Conservation (phyloP, 92 coral and sea anemone species). For the Bergia sp. region DNA sequence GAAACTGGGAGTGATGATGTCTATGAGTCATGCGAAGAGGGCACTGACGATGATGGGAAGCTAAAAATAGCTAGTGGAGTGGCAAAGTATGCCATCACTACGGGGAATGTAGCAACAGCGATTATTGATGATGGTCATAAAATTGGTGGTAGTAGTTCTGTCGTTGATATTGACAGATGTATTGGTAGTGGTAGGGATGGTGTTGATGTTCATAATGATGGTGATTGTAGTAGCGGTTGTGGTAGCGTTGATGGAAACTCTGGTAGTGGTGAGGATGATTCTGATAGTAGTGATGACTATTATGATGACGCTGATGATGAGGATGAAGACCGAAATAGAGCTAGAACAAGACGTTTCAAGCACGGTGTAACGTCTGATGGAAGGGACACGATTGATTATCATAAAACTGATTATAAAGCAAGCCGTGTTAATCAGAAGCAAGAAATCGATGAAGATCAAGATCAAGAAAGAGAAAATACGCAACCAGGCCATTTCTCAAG, state of each 20-base stretch:
- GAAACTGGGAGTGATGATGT: constrained; percentile 4
- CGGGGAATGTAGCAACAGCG: background rate
- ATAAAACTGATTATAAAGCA: background rate
- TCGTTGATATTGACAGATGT: background rate
- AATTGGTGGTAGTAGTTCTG: background rate
- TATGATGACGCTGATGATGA: background rate
- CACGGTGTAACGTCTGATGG: background rate
- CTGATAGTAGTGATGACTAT: background rate
- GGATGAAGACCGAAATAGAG: background rate
- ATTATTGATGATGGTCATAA: background rate
- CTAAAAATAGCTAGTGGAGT: background rate
- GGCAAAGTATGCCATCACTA: background rate
- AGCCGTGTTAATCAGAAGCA: background rate
- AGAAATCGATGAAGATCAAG: background rate
- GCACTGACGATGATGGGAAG: background rate
- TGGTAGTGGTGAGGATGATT: background rate
- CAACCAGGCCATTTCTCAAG: background rate
- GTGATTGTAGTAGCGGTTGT: background rate
- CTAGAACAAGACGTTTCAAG: background rate
- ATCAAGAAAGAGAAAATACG: background rate
- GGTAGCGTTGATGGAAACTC: background rate
- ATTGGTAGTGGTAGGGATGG: background rate
- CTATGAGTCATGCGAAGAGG: constrained; percentile 31
- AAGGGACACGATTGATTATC: no score
- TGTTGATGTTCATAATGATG: background rate